Base-by-base conservation (phyloP, 2,797 vertebrate species). In the Falco novaeseelandiae region DNA sequence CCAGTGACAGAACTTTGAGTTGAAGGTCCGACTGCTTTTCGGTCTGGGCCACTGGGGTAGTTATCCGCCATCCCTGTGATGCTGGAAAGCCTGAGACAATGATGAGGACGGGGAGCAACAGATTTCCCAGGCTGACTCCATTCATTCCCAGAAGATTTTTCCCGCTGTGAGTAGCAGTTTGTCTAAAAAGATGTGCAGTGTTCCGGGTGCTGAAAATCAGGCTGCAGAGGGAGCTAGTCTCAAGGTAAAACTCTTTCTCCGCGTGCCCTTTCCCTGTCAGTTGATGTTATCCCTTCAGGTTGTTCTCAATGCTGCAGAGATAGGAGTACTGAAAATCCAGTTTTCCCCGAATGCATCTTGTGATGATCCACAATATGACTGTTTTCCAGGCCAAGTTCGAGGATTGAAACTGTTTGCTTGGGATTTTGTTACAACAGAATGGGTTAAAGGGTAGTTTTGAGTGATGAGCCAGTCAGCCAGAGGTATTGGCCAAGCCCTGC, bases 191-290 rank as follows among this genome's bases (percentile, higher is more conserved):
- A 3, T 3, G 0, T 3, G 32, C 29, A 32, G 0, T 17, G 23
- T 40, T 46, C 15, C 19, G 78, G 22, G 29, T 52, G 83, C 58
- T 55, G 81, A 7, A 9, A 52, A 36, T 58, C 32, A 4, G 71
- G 55, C 96, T 95, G 92, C 91, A 96, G 96, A 92, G 93, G 96
- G 95, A 94, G 93, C 93, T 63, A 66, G 34, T 40, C 52, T 80
- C 94, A 89, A 90, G 80, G 92, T 30, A 46, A 90, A 95, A n/a
- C 25, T 49, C 55, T 54, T 40, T 32, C 29, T 58, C 57, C 0
- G 0, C 2, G 2, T 21, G 21, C 14, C 9, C 10, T 44, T 65
- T 52, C 13, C 18, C 8, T 6, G 14, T 5, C 51, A 26, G 40
- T 16, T 65, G 22, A 10, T 30, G 40, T 13, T 23, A 81, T 83